Base-by-base conservation (phyloP, 1,140 invertebrate genomes). In the Carcinoscorpius rotundicauda region DNA sequence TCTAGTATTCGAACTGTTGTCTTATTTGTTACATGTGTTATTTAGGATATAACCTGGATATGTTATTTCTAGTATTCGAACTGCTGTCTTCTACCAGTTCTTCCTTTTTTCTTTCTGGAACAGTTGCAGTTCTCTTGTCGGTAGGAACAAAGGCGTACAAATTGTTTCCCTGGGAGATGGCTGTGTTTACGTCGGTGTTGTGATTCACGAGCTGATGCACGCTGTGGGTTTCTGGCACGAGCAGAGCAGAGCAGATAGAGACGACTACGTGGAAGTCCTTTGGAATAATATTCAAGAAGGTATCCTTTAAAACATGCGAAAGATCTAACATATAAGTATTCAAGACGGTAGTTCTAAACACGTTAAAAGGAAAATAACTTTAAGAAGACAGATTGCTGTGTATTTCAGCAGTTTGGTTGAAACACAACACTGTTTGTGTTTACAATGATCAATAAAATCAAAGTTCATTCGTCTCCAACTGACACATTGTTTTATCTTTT, bases 131-230 rank as follows among this genome's bases (percentile, higher is more conserved):
- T 55, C 53, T n/a, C 6, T 55, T 2, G n/a, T 55, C n/a, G 53
- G 53, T 8, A 55, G 6, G 6, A 8, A 6, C n/a, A n/a, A n/a
- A 8, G 66, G 68, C 3, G 10, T 60, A 55, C 53, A 55, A n/a
- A n/a, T 8, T 8, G 53, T 55, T 6, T 55, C 53, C 6, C 53
- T 55, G 6, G 53, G 53, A 55, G 6, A 6, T 55, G 64, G 64
- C 6, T 65, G 64, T 51, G 60, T 65, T 57, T n/a, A 70, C 72
- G 49, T 10, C 64, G 83, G 83, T 5, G 81, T 82, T 4, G 77
- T 84, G 49, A 74, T 84, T 58, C 85, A 86, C 70, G 84, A 86
- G 74, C 73, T 86, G 5, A 77, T 85, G 70, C 84, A 86, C 70
- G 82, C 83, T 0, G 69, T 84, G 3, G 85, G 85, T 50, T 85